Percentiles rank a stretch among this genome's conserved stretches.
phyloP scores from a whole-genome alignment of 2,113 vertebrate genomes.

The Platanista minor region DNA sequence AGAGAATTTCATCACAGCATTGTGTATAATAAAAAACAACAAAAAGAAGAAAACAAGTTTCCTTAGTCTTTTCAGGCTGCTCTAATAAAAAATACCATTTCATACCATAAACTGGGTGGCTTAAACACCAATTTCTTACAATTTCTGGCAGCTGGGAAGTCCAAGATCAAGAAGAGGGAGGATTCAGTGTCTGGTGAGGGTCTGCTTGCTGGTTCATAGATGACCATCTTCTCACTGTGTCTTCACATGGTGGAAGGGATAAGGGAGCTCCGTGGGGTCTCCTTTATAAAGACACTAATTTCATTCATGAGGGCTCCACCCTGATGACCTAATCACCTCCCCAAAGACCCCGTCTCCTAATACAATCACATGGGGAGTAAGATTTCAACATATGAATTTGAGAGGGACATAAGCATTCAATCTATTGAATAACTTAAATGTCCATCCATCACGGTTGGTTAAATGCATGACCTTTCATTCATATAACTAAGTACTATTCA shows the following conservation, averaged over 20 bases:
- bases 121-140: background rate
- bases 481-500: background rate
- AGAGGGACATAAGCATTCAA: too few species aligned
- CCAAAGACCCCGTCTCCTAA: too few species aligned
- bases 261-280: background rate
- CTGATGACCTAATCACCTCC: background rate
- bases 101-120: background rate
- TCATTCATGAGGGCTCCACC: background rate
- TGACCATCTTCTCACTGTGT: background rate
- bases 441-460: too few species aligned
- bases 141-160: background rate
- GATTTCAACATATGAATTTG: background rate
- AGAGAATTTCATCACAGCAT: background rate
- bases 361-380: too few species aligned
- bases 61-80: background rate
- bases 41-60: background rate
- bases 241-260: background rate
- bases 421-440: background rate
- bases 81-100: background rate
- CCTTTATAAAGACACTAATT: background rate
- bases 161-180: background rate
- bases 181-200: background rate
- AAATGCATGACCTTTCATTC: background rate
- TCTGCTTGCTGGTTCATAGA: background rate
- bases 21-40: background rate